Conservation (phyloP, 2,888 invertebrate genomes). For the Torymus texanus region DNA sequence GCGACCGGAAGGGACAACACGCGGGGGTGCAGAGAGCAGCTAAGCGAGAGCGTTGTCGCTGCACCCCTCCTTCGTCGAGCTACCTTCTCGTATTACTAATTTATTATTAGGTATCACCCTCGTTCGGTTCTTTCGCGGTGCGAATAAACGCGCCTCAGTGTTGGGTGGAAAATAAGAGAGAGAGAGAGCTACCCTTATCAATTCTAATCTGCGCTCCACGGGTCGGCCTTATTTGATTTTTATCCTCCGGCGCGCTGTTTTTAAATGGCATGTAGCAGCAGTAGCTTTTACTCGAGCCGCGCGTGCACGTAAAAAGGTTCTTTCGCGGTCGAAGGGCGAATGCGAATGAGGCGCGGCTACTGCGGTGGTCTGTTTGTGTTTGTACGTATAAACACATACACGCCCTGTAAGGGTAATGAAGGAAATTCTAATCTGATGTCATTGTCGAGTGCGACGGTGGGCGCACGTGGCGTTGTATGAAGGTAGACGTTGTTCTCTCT, state of each 20-base stretch:
- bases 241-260: conserved; percentile 17
- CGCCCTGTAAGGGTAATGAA: not conserved
- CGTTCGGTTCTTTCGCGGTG: conserved; percentile 60
- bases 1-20: conserved; percentile 54
- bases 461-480: too few species aligned
- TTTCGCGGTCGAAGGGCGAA: conserved; percentile 16
- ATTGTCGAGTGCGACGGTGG: too few species aligned
- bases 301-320: conserved; percentile 39
- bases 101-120: conserved; percentile 70
- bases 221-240: conserved; percentile 33
- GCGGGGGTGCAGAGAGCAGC: conserved; percentile 52
- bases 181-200: conserved; percentile 50
- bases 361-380: too few species aligned
- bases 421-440: conserved; percentile 1
- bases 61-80: conserved; percentile 64
- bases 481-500: too few species aligned
- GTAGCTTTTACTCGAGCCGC: conserved; percentile 44
- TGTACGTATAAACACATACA: too few species aligned
- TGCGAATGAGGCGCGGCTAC: not conserved
- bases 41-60: too few species aligned
- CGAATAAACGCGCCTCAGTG: conserved; percentile 53
- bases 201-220: conserved; percentile 54
- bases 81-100: conserved; percentile 72
- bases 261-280: too few species aligned
- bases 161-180: too few species aligned